Evolutionary conservation across 2,888 invertebrate genomes (phyloP), one percentile per base, ranked within the genome.

Genomic region (Serripes groenlandicus): DNA sequence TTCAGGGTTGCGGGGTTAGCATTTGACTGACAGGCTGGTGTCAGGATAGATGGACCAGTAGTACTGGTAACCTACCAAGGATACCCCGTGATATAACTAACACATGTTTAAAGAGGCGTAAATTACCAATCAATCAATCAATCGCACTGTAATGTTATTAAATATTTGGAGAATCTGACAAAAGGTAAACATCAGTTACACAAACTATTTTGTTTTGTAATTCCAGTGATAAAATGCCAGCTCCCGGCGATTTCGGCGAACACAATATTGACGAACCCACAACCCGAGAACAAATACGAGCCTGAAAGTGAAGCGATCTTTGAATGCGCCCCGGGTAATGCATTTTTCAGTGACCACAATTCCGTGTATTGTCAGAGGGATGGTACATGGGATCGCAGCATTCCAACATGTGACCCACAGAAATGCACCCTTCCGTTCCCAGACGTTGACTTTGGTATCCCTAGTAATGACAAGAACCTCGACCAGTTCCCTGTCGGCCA

Each of bases 371-470:
- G 93, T 71, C 91, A 92, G 70, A 64, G 73, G 7, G 91, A 92
- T 74, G 92, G 93, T 0, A 88, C 90, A 0, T 93, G 91, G 91
- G 92, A 91, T 72, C 86, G 74, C 66, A 91, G 90, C 64, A 86
- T 91, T 28, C 93, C 92, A 21, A 88, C 91, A 1, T 93, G 93
- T 81, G 92, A 91, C 69, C 88, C 83, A 18, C 87, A 90, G 30
- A 88, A 71, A 21, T 92, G 93, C 74, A 73, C 75, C n/a, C 23
- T 78, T 23, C 92, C 93, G 2, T 9, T 66, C 37, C 92, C 92
- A 3, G 5, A 32, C 3, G 85, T 93, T 84, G 94, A 96, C 3
- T 52, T 87, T 62, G 91, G 90, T 1, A 35, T 54, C 1, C 73
- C 78, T 9, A 21, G 32, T 7, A 73, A 75, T 54, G 3, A 62